Base-by-base conservation (phyloP, 2,797 vertebrate species). In the Xenopus petersii region DNA sequence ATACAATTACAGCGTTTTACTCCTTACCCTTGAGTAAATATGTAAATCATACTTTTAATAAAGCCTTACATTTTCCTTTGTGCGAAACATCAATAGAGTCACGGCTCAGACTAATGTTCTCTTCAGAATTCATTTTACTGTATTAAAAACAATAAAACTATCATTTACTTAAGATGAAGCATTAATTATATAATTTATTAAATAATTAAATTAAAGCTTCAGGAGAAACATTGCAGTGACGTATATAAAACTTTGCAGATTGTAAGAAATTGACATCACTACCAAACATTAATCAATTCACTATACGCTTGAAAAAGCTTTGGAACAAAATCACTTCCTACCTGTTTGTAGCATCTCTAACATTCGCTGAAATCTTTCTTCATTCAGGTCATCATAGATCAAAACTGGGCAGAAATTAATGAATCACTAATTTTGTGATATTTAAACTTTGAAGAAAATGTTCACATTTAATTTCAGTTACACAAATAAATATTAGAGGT, bases 111-210 rank as follows among this genome's bases (percentile, higher is more conserved):
- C 13, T 60, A 49, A 36, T 49, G 21, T 49, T 60, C 36, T 56
- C 17, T 61, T 74, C 42, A 33, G 16, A 67, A 74, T 74, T 59
- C 59, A 58, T 67, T 74, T 48, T 47, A 74, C 67, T 74, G 72
- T 74, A 48, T 59, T 74, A 5, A 67, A 74, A 74, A 74, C 64
- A 74, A 74, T 13, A 26, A 12, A 49, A 17, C 46, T 15, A 7
- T 49, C 64, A 67, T 26, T 74, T 67, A 30, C 42, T 16, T 3
- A 26, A 42, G 5, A 59, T 36, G 64, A 74, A 21, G 30, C 42
- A 17, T 15, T 67, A 67, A 74, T 74, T 74, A 56, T 30, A 67
- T 51, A 60, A 56, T 64, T 21, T 67, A 42, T 61, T 56, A 65
- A 74, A 61, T 67, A 12, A 60, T 67, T 67, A 63, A 33, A 36